Evolutionary conservation across 35 echinoderm and acorn worm species (phyloP), one percentile per base, ranked within the genome.

Genomic region (Anneissia japonica): DNA sequence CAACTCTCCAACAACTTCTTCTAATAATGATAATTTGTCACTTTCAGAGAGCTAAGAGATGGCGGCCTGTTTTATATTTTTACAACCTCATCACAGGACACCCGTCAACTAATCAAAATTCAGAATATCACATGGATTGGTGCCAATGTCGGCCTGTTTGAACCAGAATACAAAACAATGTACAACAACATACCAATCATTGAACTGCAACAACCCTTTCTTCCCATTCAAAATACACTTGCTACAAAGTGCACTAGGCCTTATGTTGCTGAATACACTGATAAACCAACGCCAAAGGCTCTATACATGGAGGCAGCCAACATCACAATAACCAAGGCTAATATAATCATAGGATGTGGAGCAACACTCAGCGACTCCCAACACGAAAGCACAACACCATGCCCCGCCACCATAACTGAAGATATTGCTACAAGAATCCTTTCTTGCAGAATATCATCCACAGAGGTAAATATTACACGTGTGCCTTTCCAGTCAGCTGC

Each of bases 11-110:
- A n/a, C n/a, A n/a, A n/a, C n/a, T n/a, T n/a, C n/a, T n/a, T n/a
- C n/a, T n/a, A n/a, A n/a, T n/a, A n/a, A n/a, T n/a, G n/a, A n/a
- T n/a, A n/a, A n/a, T n/a, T n/a, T n/a, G n/a, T n/a, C n/a, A n/a
- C n/a, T 87, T 87, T 80, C 75, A 87, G 86, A 80, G 77, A 87
- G 56, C 86, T 87, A 36, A 80, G 75, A 31, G 77, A 87, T 55
- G 86, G 86, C 46, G 86, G 46, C 75, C 86, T 87, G 75, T 87
- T 87, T 39, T 81, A 87, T 80, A 75, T 87, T 38, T 76, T 87
- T 38, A 79, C 86, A 36, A 39, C 79, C 46, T 80, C 86, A 46
- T 76, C 86, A 12, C 39, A 55, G 76, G 86, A 87, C 77, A 87
- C 75, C 46, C 79, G 86, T 55, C 86, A 80, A 34, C 75, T 87